A percentile compares a stretch with the other conserved stretches of the same genome.
These are phyloP conservation scores for Girardia tigrina DNA, from an alignment of 2,888 invertebrate genomes.

Conservation along the genomic window DNA sequence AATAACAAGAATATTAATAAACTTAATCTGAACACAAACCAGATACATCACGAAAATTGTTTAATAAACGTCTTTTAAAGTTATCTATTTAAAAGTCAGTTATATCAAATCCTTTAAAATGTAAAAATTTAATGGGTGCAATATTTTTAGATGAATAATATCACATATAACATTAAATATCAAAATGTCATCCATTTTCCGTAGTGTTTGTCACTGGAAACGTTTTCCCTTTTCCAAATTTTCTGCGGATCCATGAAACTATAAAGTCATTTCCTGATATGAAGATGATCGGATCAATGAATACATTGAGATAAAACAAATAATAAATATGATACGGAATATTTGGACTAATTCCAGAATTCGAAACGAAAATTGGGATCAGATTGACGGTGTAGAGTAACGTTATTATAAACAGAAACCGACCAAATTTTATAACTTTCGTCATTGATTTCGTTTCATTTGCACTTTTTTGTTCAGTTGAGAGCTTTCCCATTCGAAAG, in stretches of 20 bases:
- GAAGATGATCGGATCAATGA: background rate
- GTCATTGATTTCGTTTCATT: background rate
- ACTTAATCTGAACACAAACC: no score
- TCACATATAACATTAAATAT: no score
- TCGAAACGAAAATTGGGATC: background rate
- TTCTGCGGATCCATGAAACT: background rate
- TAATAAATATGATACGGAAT: background rate
- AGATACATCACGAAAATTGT: no score
- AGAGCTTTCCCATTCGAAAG: background rate
- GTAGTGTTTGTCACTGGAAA: no score
- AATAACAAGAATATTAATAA: no score
- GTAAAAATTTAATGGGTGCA: no score
- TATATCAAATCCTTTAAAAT: no score
- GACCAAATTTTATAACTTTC: background rate
- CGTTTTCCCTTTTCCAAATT: background rate
- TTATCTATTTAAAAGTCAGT: no score
- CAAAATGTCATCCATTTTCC: no score
- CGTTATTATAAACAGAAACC: background rate
- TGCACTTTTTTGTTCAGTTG: background rate
- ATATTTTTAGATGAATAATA: no score
- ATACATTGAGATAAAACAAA: background rate
- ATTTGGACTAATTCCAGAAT: background rate
- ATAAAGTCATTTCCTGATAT: background rate
- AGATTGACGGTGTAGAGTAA: background rate
- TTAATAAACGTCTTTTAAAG: no score